Evolutionary conservation across 2,113 vertebrate species (phyloP).

Genomic region (Neogobius melanostomus): DNA sequence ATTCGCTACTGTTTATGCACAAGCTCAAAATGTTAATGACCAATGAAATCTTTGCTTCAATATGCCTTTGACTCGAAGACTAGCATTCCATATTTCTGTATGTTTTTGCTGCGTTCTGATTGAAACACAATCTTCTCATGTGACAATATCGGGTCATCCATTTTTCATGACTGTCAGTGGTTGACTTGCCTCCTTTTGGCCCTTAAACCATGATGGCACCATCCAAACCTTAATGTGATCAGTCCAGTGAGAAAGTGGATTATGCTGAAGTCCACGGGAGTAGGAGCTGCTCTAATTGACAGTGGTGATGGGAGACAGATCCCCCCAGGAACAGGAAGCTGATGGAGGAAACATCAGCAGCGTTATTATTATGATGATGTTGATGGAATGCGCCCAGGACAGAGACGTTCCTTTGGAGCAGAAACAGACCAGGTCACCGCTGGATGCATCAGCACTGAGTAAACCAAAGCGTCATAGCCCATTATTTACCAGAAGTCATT

Average conservation of each 20-base stretch:
- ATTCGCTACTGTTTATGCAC: not conserved
- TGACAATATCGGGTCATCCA: conserved; percentile 25
- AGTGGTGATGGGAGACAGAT: conserved; percentile 76
- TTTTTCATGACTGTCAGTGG: conserved; percentile 49
- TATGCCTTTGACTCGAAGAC: not conserved
- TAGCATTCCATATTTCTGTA: not conserved
- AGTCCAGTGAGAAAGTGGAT: conserved; percentile 75
- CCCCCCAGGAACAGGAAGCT: conserved; percentile 66
- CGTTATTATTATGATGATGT: conserved; percentile 64
- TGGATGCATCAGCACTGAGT: not conserved
- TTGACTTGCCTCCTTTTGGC: conserved; percentile 30
- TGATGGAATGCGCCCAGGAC: conserved; percentile 63
- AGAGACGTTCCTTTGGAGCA: conserved; percentile 61
- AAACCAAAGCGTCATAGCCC: not conserved
- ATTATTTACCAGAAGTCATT: not conserved
- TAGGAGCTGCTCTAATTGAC: conserved; percentile 74
- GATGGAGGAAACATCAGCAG: conserved; percentile 71
- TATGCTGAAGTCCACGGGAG: conserved; percentile 70
- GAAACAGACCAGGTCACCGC: conserved; percentile 18
- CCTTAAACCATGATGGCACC: conserved; percentile 63
- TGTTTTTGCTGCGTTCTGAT: not conserved
- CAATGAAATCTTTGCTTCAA: not conserved
- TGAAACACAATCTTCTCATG: conserved; percentile 16
- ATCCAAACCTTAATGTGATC: conserved; percentile 74
- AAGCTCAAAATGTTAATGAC: not conserved